These are phyloP conservation scores for Pelvicachromis taeniatus DNA, from an alignment of 2,113 vertebrate species.

Conservation along the genomic window DNA sequence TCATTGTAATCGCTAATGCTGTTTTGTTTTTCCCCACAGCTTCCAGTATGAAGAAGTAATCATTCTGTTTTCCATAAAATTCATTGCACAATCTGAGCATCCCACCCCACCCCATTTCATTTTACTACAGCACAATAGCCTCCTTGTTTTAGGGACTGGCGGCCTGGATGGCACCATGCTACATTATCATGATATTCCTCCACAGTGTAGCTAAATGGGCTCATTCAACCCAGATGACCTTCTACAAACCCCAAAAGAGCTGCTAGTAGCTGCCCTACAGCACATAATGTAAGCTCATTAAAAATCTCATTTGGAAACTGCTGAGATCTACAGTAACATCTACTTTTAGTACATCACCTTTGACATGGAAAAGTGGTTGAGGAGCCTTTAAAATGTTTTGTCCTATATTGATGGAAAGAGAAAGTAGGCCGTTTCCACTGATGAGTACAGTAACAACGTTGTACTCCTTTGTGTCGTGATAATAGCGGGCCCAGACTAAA, in stretches of 20 bases:
- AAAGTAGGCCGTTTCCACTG: conserved; percentile 59
- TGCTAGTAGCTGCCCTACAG: conserved; percentile 53
- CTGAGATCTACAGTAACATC: conserved; percentile 49
- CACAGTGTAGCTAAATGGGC: conserved; percentile 60
- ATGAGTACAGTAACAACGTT: conserved; percentile 59
- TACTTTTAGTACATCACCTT: conserved; percentile 66
- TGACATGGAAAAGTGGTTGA: conserved; percentile 50
- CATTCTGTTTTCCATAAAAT: conserved; percentile 58
- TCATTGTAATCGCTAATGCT: conserved; percentile 2
- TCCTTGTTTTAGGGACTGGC: conserved; percentile 65
- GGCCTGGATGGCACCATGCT: conserved; percentile 66
- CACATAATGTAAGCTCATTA: conserved; percentile 67
- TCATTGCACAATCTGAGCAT: conserved; percentile 49
- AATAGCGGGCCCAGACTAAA: conserved; percentile 1
- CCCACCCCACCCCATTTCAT: conserved; percentile 54
- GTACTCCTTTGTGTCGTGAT: conserved; percentile 39
- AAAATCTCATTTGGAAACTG: conserved; percentile 66
- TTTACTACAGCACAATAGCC: conserved; percentile 70
- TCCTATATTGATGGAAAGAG: conserved; percentile 52
- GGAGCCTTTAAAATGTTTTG: conserved; percentile 52
- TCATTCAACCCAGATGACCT: conserved; percentile 69
- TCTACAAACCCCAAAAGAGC: conserved; percentile 61
- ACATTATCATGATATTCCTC: conserved; percentile 71
- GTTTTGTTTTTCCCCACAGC: background rate
- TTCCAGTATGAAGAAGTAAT: conserved; percentile 35